Conservation (phyloP, 2,113 vertebrate species). For the Charadrius vociferus region DNA sequence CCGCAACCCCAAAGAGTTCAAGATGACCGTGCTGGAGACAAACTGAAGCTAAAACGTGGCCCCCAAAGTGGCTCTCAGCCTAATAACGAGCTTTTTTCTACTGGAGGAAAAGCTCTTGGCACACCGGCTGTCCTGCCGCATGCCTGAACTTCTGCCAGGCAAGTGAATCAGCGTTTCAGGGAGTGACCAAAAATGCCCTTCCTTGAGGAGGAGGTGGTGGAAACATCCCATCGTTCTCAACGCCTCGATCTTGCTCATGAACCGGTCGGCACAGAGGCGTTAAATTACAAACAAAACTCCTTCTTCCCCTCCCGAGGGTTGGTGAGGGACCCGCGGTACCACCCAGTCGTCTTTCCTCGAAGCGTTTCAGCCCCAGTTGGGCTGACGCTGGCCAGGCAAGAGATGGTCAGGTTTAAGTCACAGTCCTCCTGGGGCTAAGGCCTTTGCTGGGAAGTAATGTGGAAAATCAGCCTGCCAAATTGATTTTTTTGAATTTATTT, state of each 20-base stretch:
- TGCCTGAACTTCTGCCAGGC: slow-evolving; percentile 8
- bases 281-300: not conserved
- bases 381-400: not conserved
- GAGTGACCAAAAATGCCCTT: slow-evolving; percentile 33
- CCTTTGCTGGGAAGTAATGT: not conserved
- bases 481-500: not conserved
- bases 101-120: not conserved
- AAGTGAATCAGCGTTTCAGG: slow-evolving; percentile 26
- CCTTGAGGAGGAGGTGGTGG: slow-evolving; percentile 3
- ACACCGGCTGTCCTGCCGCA: not conserved
- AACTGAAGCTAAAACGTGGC: not conserved
- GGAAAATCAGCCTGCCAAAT: not conserved
- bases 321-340: not conserved
- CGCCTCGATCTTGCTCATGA: not conserved
- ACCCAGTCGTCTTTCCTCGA: not conserved
- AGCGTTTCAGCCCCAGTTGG: not conserved
- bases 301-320: not conserved
- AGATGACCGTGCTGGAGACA: not conserved
- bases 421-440: rapidly evolving
- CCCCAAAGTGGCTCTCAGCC: not conserved
- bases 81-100: not conserved
- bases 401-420: too few relatives aligned
- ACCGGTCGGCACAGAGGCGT: rapidly evolving
- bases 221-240: not conserved
- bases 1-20: not conserved